phyloP scores from a whole-genome alignment of 1,140 invertebrate species.

The Phymastichus coffea region DNA sequence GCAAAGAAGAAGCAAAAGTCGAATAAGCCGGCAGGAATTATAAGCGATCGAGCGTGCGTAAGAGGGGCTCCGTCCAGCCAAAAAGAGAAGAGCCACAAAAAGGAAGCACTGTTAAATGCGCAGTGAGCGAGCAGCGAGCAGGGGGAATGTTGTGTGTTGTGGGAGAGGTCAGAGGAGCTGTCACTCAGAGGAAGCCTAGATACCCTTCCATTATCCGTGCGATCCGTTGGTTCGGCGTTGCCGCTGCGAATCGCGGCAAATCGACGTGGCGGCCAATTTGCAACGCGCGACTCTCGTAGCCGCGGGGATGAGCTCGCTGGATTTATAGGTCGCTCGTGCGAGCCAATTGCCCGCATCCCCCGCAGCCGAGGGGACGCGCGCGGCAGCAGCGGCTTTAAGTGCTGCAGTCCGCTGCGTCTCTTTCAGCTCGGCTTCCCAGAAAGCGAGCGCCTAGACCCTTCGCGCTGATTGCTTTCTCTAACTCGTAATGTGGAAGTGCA shows the following conservation, averaged over 20 bases:
- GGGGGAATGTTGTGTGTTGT: slow-evolving; percentile 27
- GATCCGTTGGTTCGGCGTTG: slow-evolving; percentile 4
- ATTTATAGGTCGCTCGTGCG: slow-evolving; percentile 42
- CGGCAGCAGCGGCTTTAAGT: slow-evolving; percentile 2
- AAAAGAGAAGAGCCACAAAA: background rate
- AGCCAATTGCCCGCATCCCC: background rate
- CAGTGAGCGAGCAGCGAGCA: background rate
- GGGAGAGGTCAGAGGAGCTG: slow-evolving; percentile 54
- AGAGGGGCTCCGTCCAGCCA: background rate
- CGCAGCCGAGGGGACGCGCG: slow-evolving; percentile 12
- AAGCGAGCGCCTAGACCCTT: too few relatives aligned
- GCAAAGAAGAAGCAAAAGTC: background rate
- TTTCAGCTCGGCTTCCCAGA: slow-evolving; percentile 17
- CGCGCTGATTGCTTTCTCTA: slow-evolving; percentile 10
- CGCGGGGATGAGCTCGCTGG: slow-evolving; percentile 11
- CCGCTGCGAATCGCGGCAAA: slow-evolving; percentile 55
- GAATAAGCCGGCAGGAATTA: background rate
- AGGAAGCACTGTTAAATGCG: background rate
- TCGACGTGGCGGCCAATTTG: slow-evolving; percentile 56
- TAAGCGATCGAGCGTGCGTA: background rate
- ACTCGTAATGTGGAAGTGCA: slow-evolving; percentile 22
- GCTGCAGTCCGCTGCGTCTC: background rate
- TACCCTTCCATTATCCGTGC: slow-evolving; percentile 54
- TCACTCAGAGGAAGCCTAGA: slow-evolving; percentile 54
- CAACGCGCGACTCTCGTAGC: slow-evolving; percentile 30